phyloP scores from a whole-genome alignment of 2,797 vertebrate genomes.

The Manis crassicaudata region DNA sequence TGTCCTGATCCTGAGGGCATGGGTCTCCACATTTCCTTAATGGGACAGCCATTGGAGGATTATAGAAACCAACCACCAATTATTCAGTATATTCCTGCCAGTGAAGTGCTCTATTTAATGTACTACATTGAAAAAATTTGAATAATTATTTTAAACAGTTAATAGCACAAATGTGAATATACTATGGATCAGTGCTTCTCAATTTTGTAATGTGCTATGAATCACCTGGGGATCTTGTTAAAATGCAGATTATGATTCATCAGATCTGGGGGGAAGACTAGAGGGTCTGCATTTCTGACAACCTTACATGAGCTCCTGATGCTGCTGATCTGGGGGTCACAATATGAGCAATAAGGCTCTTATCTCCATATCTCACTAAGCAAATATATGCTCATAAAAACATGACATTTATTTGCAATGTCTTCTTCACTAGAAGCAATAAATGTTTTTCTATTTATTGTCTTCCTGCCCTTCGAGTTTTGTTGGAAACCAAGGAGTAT shows the following conservation, averaged over 20 bases:
- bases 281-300: neutral
- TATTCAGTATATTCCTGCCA: neutral
- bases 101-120: neutral
- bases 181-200: neutral
- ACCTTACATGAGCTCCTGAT: neutral
- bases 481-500: neutral
- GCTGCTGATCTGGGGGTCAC: neutral
- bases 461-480: neutral
- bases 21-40: neutral
- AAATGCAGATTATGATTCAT: neutral
- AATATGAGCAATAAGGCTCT: neutral
- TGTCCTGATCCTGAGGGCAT: neutral
- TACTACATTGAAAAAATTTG: neutral
- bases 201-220: neutral
- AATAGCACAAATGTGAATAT: constrained; percentile 4
- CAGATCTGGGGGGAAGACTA: neutral
- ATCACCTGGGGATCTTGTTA: neutral
- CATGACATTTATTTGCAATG: neutral
- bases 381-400: neutral
- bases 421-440: neutral
- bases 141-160: neutral
- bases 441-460: neutral
- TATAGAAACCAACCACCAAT: neutral
- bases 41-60: neutral
- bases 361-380: neutral